Percentiles rank a stretch among this genome's conserved stretches.
Evolutionary conservation across 2,888 invertebrate species (phyloP).

Genomic region (Yponomeuta cagnagella): DNA sequence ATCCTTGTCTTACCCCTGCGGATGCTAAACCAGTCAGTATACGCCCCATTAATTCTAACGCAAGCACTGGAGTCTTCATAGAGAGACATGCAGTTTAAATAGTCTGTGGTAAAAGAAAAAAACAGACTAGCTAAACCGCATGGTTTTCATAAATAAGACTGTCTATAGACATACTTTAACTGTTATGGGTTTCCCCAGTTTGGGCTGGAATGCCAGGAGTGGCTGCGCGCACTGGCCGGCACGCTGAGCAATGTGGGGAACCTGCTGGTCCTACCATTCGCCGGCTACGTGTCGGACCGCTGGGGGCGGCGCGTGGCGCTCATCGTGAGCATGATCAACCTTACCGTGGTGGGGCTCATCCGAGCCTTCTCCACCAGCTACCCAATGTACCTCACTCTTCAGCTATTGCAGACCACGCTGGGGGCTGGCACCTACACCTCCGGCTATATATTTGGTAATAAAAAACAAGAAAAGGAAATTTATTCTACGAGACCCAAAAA

Average conservation of each 20-base stretch:
- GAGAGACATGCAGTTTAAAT: no score
- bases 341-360: slow-evolving; percentile 64
- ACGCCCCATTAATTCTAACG: no score
- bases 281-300: slow-evolving; percentile 81
- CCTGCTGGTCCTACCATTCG: slow-evolving; percentile 79
- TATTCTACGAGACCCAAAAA: no score
- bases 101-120: no score
- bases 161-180: not conserved
- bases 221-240: slow-evolving; percentile 83
- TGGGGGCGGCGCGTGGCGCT: slow-evolving; percentile 72
- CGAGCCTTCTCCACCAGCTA: slow-evolving; percentile 75
- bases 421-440: slow-evolving; percentile 73
- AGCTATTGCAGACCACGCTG: slow-evolving; percentile 70
- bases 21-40: no score
- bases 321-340: slow-evolving; percentile 57
- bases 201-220: slow-evolving; percentile 78
- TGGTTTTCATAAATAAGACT: not conserved
- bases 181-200: slow-evolving; percentile 60
- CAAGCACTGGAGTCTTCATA: no score
- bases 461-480: slow-evolving; percentile 7
- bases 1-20: no score
- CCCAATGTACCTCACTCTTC: slow-evolving; percentile 67
- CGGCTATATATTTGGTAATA: slow-evolving; percentile 57
- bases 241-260: slow-evolving; percentile 82
- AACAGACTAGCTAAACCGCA: no score